Evolutionary conservation across 2,888 invertebrate species (phyloP).

Genomic region (Caenorhabditis imperialis): DNA sequence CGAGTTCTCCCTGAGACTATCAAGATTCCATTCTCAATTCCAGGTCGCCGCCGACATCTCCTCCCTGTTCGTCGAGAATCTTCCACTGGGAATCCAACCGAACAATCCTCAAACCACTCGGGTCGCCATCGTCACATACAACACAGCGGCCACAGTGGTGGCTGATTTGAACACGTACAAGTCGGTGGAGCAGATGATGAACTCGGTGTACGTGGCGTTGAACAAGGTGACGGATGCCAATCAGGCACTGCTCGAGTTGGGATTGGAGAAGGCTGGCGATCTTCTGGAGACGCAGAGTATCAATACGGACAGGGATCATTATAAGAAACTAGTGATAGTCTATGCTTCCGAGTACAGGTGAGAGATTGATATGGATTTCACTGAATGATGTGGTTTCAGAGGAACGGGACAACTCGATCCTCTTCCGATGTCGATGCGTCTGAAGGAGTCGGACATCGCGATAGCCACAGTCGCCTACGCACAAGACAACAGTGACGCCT

Average conservation of each 20-base stretch:
- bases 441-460: conserved; percentile 7
- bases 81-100: neutral
- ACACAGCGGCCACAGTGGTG: neutral
- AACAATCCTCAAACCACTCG: conserved; percentile 15
- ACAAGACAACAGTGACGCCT: conserved; percentile 2
- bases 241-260: conserved; percentile 1
- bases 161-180: conserved; percentile 16
- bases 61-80: neutral
- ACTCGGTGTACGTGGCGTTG: conserved; percentile 1
- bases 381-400: neutral
- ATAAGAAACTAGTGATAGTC: conserved; percentile 24
- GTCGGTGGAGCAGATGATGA: conserved; percentile 11
- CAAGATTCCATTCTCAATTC: too few relatives aligned
- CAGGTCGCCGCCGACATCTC: conserved; percentile 5
- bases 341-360: conserved; percentile 32
- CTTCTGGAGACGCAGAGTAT: conserved; percentile 5
- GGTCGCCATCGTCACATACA: conserved; percentile 29
- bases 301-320: conserved; percentile 5
- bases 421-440: conserved; percentile 1
- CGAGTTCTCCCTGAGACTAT: neutral
- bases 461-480: conserved; percentile 18
- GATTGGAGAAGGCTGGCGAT: conserved; percentile 21
- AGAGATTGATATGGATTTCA: neutral
- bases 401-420: conserved; percentile 23
- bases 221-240: neutral